These are phyloP conservation scores for Oceanodroma leucorhoa DNA, from an alignment of 2,797 vertebrate genomes.

Conservation along the genomic window DNA sequence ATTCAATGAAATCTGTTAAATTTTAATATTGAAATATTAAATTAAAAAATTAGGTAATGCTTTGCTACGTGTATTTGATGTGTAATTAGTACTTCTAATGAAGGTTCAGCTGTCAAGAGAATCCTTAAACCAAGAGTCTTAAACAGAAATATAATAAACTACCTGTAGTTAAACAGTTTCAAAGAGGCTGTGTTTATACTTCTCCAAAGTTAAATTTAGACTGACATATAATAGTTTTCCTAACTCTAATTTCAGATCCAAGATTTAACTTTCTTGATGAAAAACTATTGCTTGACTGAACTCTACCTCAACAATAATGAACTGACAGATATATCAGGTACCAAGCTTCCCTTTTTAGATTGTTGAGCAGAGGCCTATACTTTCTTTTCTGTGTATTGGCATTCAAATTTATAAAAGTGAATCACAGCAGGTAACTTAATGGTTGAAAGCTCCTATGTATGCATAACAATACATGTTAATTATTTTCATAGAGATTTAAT, in stretches of 20 bases:
- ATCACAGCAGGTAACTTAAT: neutral
- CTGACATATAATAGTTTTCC: neutral
- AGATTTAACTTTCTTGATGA: slow-evolving; percentile 72
- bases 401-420: neutral
- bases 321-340: slow-evolving; percentile 82
- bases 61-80: neutral
- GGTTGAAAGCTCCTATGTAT: neutral
- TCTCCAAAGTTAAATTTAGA: neutral
- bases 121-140: neutral
- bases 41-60: neutral
- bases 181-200: neutral
- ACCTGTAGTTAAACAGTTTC: neutral
- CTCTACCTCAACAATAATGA: slow-evolving; percentile 83
- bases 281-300: slow-evolving; percentile 81
- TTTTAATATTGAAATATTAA: neutral
- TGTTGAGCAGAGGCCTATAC: neutral
- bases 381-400: neutral
- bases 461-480: neutral
- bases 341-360: neutral
- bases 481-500: neutral
- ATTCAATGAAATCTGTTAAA: neutral
- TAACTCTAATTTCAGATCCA: slow-evolving; percentile 75
- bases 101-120: neutral
- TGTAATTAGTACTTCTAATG: neutral
- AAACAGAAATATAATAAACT: neutral